Conservation (phyloP, 2,797 vertebrate genomes). For the Bovichtus variegatus region DNA sequence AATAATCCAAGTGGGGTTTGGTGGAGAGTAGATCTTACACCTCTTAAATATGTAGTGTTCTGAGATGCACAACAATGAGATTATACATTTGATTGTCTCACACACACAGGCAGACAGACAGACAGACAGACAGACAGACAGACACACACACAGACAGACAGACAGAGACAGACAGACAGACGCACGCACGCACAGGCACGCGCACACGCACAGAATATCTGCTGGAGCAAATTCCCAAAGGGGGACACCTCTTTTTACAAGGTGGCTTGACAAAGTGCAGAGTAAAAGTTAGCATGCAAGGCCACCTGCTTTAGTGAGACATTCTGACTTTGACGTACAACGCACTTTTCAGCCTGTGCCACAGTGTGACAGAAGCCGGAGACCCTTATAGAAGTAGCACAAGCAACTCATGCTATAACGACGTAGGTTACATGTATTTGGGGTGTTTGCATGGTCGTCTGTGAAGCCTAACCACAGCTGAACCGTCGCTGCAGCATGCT, state of each 20-base stretch:
- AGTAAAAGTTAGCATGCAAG: neutral
- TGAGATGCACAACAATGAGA: neutral
- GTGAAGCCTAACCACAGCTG: neutral
- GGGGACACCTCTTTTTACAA: neutral
- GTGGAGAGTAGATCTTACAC: neutral
- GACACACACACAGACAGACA: no score
- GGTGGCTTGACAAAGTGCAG: neutral
- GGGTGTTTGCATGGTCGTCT: neutral
- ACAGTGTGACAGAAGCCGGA: neutral
- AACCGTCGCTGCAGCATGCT: constrained; percentile 30
- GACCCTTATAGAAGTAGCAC: neutral
- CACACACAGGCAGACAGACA: no score
- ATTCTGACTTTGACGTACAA: no score
- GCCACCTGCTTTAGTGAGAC: neutral
- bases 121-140: no score
- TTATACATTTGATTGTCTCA: neutral
- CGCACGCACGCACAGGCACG: no score
- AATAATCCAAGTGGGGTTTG: neutral
- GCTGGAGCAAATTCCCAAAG: no score
- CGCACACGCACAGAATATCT: neutral
- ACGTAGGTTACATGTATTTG: neutral
- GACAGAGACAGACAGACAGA: no score
- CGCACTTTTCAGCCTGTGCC: no score
- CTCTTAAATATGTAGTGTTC: neutral
- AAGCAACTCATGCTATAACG: neutral